Percentiles rank a stretch among this genome's conserved stretches.
phyloP scores from a whole-genome alignment of 2,888 invertebrate genomes.

The Andrena camellia region DNA sequence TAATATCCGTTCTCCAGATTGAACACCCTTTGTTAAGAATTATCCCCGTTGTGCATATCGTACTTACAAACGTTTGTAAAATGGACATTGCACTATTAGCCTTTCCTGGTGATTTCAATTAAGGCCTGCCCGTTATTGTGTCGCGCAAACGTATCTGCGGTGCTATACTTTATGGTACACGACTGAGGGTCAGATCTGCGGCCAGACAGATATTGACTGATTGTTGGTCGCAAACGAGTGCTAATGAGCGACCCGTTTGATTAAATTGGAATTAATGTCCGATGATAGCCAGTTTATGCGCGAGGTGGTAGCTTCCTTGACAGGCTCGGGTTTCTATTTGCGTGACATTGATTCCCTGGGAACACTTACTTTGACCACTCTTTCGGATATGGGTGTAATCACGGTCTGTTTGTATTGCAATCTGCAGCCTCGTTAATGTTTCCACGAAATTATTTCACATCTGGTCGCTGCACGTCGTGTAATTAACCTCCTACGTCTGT shows the following conservation, averaged over 20 bases:
- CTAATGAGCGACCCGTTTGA: conserved; percentile 49
- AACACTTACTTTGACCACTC: conserved; percentile 8
- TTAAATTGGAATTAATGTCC: conserved; percentile 42
- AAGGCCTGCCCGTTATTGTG: conserved; percentile 17
- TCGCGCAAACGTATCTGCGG: conserved; percentile 15
- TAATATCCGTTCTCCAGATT: too few species aligned
- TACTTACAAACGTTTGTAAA: conserved; percentile 1
- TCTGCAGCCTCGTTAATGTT: conserved; percentile 26
- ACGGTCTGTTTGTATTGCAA: not conserved
- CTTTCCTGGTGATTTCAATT: conserved; percentile 43
- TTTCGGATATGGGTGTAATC: conserved; percentile 17
- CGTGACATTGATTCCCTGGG: conserved; percentile 9
- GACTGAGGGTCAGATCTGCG: conserved; percentile 16
- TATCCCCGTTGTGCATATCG: not conserved
- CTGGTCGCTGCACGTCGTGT: not conserved
- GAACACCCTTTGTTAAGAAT: too few species aligned
- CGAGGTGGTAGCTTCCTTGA: conserved; percentile 7
- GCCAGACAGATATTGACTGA: conserved; percentile 25
- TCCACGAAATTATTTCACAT: conserved; percentile 24
- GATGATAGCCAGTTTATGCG: conserved; percentile 11
- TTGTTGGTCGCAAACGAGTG: conserved; percentile 16
- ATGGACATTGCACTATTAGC: conserved; percentile 6
- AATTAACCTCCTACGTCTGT: not conserved
- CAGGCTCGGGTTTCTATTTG: conserved; percentile 22
- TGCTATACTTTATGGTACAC: conserved; percentile 10